Evolutionary conservation across 2,888 invertebrate species (phyloP), one percentile per base, ranked within the genome.

Genomic region (Heliconius aoede): DNA sequence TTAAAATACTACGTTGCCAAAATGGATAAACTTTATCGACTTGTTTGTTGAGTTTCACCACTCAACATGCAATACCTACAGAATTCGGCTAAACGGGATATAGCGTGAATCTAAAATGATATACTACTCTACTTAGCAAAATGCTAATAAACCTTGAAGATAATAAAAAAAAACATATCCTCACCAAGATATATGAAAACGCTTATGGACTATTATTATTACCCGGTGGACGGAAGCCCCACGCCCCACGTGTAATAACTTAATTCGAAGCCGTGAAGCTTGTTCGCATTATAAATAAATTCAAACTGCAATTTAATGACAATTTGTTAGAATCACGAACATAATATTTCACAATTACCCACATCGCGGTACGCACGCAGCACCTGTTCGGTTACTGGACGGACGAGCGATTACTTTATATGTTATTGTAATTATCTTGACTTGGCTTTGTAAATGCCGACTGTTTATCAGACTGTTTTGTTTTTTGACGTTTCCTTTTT

Each of bases 361-460:
- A n/a, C n/a, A n/a, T n/a, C n/a, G n/a, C n/a, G n/a, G n/a, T 55
- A 9, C 21, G 1, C n/a, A 46, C 1, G 28, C 13, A 21, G 28
- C 69, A 69, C 69, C 55, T 69, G 55, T 18, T 46, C 18, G 46
- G 21, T 55, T 15, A n/a, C n/a, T n/a, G n/a, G n/a, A n/a, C n/a
- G n/a, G 68, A 69, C 55, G 21, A n/a, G n/a, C 69, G 55, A 55
- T 68, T 40, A 46, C 9, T 69, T 69, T 26, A 51, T 51, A 51
- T 51, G 28, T 68, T 51, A 68, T 68, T 68, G 18, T 69, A 69
- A 69, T 69, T 51, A 51, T 69, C 68, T 69, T 30, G 68, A 51
- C 9, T 51, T 51, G 51, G 51, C 68, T 69, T 69, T 69, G 68
- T 51, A 15, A 30, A 18, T 69, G 68, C 68, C 68, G 68, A 21